A percentile compares a stretch with the other conserved stretches of the same genome.
Conservation (phyloP, 2,888 invertebrate species). For the Nomada goodeniana region DNA sequence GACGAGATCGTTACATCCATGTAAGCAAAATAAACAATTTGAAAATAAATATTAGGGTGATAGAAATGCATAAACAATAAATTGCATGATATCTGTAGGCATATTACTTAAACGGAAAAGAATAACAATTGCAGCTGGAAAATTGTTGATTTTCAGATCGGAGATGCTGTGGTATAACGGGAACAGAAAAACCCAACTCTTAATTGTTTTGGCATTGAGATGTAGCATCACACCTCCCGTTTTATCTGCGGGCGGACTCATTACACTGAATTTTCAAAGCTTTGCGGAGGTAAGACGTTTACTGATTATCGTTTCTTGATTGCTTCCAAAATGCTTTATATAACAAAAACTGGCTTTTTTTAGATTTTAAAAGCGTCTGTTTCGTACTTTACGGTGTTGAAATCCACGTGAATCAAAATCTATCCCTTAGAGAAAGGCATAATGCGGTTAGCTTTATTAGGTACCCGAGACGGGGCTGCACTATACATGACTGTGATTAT, state of each 20-base stretch:
- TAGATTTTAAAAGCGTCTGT: too few species aligned
- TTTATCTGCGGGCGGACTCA: constrained; percentile 5
- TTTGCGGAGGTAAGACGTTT: constrained; percentile 8
- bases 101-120: not conserved
- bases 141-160: constrained; percentile 2
- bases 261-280: not conserved
- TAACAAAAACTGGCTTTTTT: too few species aligned
- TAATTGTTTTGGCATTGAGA: constrained; percentile 1
- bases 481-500: too few species aligned
- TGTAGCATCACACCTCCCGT: not conserved
- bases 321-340: too few species aligned
- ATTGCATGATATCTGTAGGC: not conserved
- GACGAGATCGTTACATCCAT: not conserved
- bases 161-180: not conserved
- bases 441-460: too few species aligned
- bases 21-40: not conserved
- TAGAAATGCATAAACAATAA: not conserved
- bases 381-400: not conserved
- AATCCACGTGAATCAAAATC: not conserved
- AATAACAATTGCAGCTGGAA: not conserved
- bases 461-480: too few species aligned
- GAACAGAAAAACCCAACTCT: not conserved
- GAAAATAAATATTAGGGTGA: not conserved
- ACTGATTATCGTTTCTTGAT: not conserved
- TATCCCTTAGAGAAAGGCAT: too few species aligned